These are phyloP conservation scores for Gavia stellata DNA, from an alignment of 2,113 vertebrate genomes.

Conservation along the genomic window DNA sequence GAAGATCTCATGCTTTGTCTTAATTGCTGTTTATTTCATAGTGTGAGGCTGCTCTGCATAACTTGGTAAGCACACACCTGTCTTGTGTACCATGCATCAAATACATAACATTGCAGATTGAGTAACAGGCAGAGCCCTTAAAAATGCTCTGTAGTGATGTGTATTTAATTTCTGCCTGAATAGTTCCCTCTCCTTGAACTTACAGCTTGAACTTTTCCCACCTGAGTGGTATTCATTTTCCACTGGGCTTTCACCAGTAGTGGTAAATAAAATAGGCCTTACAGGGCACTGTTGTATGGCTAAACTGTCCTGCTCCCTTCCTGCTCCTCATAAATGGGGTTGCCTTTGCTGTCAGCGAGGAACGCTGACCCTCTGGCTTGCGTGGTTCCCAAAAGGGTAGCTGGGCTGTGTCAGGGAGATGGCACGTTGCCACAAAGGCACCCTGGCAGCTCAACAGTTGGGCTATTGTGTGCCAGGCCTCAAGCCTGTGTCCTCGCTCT, in stretches of 20 bases:
- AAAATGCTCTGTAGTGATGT: not conserved
- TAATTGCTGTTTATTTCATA: not conserved
- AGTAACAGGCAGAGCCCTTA: not conserved
- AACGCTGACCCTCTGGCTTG: not conserved
- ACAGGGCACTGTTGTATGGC: not conserved
- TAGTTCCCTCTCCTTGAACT: not conserved
- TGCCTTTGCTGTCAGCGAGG: not conserved
- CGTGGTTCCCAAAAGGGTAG: not conserved
- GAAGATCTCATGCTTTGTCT: not conserved
- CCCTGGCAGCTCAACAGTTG: not conserved
- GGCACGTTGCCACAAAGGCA: rapidly evolving
- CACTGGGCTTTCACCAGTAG: not conserved
- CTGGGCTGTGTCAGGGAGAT: not conserved
- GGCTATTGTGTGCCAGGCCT: not conserved
- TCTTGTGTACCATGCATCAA: not conserved
- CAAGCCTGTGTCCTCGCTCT: not conserved
- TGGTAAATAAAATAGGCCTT: not conserved
- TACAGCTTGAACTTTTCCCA: not conserved
- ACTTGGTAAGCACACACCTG: not conserved
- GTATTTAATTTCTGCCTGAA: not conserved
- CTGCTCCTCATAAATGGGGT: not conserved
- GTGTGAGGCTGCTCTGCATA: not conserved
- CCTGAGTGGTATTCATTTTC: not conserved
- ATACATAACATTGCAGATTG: not conserved
- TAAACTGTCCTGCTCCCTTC: not conserved